A percentile compares a stretch with the other conserved stretches of the same genome.
Evolutionary conservation across 2,113 vertebrate species (phyloP).

Genomic region (Gallinago paraguaiae): DNA sequence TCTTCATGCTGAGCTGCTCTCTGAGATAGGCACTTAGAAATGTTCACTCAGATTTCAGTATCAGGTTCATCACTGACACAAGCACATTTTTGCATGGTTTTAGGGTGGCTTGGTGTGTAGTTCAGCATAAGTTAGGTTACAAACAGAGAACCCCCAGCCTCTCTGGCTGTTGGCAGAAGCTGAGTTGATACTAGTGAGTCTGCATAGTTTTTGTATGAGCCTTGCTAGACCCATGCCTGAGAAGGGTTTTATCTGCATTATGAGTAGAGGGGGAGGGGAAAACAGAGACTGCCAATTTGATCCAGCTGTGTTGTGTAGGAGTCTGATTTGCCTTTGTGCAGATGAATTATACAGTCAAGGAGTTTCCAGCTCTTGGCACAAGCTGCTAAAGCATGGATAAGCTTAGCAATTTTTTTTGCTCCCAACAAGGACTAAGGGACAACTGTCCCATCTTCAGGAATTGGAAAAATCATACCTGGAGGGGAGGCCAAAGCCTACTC

Average conservation of each 20-base stretch:
- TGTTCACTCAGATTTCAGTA: neutral
- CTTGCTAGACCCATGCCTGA: neutral
- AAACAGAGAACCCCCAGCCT: neutral
- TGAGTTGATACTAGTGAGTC: neutral
- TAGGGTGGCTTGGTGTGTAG: neutral
- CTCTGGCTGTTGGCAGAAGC: neutral
- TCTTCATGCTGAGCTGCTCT: neutral
- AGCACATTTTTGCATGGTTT: neutral
- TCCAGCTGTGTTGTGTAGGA: neutral
- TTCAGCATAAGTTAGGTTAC: accelerated
- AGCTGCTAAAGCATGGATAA: neutral
- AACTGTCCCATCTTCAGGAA: neutral
- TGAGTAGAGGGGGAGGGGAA: neutral
- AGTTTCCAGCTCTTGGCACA: neutral
- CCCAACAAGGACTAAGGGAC: neutral
- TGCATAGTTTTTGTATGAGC: neutral
- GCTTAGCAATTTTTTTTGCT: neutral
- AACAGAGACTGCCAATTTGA: neutral
- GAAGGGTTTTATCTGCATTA: neutral
- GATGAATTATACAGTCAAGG: neutral
- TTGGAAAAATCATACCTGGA: neutral
- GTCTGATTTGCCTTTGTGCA: neutral
- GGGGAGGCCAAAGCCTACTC: neutral
- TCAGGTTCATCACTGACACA: neutral
- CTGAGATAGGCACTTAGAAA: neutral